Evolutionary conservation across 2,113 vertebrate species (phyloP).

Genomic region (Anarhynchus alexandrinus): DNA sequence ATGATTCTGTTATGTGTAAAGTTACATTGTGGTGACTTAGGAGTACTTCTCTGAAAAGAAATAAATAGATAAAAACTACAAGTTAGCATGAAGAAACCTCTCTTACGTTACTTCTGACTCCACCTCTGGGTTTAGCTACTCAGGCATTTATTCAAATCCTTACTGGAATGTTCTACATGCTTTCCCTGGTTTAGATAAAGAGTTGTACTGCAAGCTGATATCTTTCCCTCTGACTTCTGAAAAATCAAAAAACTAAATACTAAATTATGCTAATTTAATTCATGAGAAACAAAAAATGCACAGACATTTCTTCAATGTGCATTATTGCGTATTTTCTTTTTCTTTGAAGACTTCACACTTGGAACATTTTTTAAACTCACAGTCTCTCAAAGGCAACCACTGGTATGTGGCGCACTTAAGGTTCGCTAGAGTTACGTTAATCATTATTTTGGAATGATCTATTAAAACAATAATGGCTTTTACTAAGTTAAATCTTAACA

Average conservation of each 20-base stretch:
- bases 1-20: not conserved
- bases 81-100: not conserved
- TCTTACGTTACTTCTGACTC: not conserved
- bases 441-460: constrained; percentile 19
- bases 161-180: not conserved
- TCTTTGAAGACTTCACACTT: not conserved
- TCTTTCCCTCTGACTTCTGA: not conserved
- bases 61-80: not conserved
- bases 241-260: not conserved
- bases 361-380: not conserved
- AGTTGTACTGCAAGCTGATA: not conserved
- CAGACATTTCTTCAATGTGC: not conserved
- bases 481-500: constrained; percentile 49
- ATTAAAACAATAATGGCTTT: constrained; percentile 2
- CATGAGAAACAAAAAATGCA: not conserved
- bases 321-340: not conserved
- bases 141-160: not conserved
- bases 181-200: not conserved
- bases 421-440: constrained; percentile 25
- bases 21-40: not conserved
- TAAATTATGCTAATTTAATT: not conserved
- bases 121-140: not conserved
- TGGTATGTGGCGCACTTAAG: not conserved
- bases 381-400: not conserved
- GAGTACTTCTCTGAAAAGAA: not conserved